A percentile compares a stretch with the other conserved stretches of the same genome.
Conservation (phyloP, 1,140 invertebrate genomes). For the Sarcophaga peregrina region DNA sequence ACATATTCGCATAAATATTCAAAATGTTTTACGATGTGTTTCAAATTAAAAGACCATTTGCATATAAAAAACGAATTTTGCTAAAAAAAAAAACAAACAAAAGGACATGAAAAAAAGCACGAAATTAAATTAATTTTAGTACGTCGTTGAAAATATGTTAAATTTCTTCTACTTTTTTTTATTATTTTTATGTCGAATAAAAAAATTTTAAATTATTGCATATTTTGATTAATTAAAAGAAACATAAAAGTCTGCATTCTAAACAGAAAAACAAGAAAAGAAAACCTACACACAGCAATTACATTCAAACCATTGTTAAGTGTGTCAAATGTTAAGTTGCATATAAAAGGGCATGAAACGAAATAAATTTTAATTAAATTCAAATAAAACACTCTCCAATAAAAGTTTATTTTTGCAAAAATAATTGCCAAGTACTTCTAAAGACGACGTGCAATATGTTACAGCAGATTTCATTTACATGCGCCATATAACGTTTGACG, state of each 20-base stretch:
- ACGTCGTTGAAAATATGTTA: background rate
- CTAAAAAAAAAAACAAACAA: background rate
- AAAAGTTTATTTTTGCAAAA: too few relatives aligned
- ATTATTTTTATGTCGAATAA: too few relatives aligned
- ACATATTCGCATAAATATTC: background rate
- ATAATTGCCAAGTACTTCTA: too few relatives aligned
- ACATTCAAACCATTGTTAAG: background rate
- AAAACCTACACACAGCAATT: background rate
- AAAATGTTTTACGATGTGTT: conserved; percentile 27
- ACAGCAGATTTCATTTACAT: background rate
- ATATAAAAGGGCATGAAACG: background rate
- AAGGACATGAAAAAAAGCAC: background rate
- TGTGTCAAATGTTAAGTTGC: background rate
- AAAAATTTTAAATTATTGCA: background rate
- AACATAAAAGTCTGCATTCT: background rate
- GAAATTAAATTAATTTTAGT: conserved; percentile 17
- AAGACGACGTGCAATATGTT: background rate
- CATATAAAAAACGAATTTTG: background rate
- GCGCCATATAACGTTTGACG: background rate
- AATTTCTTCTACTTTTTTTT: background rate
- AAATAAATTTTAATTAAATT: background rate
- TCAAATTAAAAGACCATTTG: conserved; percentile 22
- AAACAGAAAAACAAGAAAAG: background rate
- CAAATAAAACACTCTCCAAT: background rate
- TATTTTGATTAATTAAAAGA: background rate